A percentile compares a stretch with the other conserved stretches of the same genome.
These are phyloP conservation scores for Thymallus thymallus DNA, from an alignment of 2,113 vertebrate species.

Conservation along the genomic window DNA sequence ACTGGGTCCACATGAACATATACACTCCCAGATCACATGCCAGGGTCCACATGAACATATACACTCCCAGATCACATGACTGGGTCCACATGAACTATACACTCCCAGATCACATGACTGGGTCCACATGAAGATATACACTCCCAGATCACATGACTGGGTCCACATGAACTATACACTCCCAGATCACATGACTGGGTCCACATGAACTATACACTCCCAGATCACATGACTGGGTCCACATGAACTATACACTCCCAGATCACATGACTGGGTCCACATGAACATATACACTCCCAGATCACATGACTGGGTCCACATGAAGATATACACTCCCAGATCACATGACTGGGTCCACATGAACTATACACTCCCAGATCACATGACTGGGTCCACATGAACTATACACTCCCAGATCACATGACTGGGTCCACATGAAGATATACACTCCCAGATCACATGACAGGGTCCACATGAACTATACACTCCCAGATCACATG, in stretches of 20 bases:
- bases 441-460: constrained; percentile 24
- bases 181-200: constrained; percentile 48
- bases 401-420: too few species aligned
- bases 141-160: constrained; percentile 21
- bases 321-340: constrained; percentile 32
- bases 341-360: constrained; percentile 39
- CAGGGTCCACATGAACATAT: too few species aligned
- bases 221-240: constrained; percentile 45
- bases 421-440: constrained; percentile 36
- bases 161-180: constrained; percentile 41
- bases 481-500: constrained; percentile 46
- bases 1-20: constrained; percentile 38
- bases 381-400: constrained; percentile 49
- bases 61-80: constrained; percentile 25
- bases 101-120: constrained; percentile 46
- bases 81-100: constrained; percentile 42
- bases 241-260: too few species aligned
- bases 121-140: constrained; percentile 43
- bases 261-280: constrained; percentile 33
- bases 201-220: too few species aligned
- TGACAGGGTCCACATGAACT: constrained; percentile 40
- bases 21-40: too few species aligned
- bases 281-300: constrained; percentile 35
- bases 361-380: constrained; percentile 37
- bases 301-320: constrained; percentile 51